Evolutionary conservation across 53 echinoderm and acorn worm species (phyloP).

Genomic region (Mesocentrotus franciscanus): DNA sequence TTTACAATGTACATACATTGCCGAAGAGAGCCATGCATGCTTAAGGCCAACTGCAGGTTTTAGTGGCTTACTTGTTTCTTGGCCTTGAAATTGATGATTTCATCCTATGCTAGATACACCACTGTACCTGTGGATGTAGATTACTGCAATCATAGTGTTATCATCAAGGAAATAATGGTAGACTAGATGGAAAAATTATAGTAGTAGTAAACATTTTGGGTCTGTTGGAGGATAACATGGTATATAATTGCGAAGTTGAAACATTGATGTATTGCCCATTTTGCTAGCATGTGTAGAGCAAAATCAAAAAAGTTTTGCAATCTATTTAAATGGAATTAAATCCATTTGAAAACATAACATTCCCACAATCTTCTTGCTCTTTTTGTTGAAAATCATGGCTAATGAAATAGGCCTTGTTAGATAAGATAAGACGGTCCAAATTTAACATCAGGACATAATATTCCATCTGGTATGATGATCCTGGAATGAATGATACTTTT

Average conservation of each 20-base stretch:
- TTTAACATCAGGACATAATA: too few species aligned
- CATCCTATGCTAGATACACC: too few species aligned
- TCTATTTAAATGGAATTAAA: not conserved
- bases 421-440: too few species aligned
- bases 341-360: not conserved
- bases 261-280: not conserved
- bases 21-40: too few species aligned
- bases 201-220: not conserved
- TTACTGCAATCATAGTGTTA: not conserved
- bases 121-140: not conserved
- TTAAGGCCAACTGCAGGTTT: too few species aligned
- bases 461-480: not conserved
- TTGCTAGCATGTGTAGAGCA: not conserved
- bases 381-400: too few species aligned
- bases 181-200: not conserved
- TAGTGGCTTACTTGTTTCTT: too few species aligned
- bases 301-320: not conserved
- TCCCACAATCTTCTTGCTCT: too few species aligned
- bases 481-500: not conserved
- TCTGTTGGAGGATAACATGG: not conserved
- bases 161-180: not conserved
- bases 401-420: not conserved
- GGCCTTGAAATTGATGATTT: too few species aligned
- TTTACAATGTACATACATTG: too few species aligned
- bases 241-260: not conserved